Evolutionary conservation across 37 sponge, comb jelly and placozoan genomes (phyloP), one percentile per base, ranked within the genome.

Genomic region (Cladorhizidae sp.): DNA sequence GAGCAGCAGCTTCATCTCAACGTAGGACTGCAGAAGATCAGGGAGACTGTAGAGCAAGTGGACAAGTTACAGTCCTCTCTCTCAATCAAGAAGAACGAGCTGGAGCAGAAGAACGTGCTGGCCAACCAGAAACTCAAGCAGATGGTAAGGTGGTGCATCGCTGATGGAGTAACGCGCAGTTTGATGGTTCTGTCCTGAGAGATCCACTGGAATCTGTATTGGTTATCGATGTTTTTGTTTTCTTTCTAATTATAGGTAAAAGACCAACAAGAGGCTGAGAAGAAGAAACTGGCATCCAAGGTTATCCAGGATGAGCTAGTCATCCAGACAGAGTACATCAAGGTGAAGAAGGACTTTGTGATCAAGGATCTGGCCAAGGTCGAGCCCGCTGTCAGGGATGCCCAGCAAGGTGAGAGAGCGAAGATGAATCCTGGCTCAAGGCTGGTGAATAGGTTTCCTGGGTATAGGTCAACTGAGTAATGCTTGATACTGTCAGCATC

Each of bases 1-100:
- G 98, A 95, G 73, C 98, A 98, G 76, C 98, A 98, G 57, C 82
- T 98, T 17, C 98, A 98, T 91, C 84, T 98, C 21, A 98, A 95
- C 74, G 95, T 98, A 18, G 98, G 98, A 14, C 81, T 98, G 23
- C 83, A 91, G 73, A 98, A 98, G 84, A 98, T 95, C 56, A 33
- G 86, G 7, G 98, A 98, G 78, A 98, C 98, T 40, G 98, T 95
- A 21, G 94, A 98, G 31, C 96, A 95, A 76, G 98, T 98, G 51
- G 94, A 93, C 54, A 96, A 98, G 55, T 90, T 98, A 5, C 94
- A 95, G 82, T 68, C 90, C 1, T 91, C 89, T 50, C 90, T 98
- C 54, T 94, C 96, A 31, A 80, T 92, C 58, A 98, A 98, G 90
- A 96, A 95, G 90, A 86, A 85, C 25, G 98, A 65, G 36, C 83